Percentiles rank a stretch among this genome's conserved stretches.
Evolutionary conservation across 2,888 invertebrate genomes (phyloP).

Genomic region (Lasius platythorax): DNA sequence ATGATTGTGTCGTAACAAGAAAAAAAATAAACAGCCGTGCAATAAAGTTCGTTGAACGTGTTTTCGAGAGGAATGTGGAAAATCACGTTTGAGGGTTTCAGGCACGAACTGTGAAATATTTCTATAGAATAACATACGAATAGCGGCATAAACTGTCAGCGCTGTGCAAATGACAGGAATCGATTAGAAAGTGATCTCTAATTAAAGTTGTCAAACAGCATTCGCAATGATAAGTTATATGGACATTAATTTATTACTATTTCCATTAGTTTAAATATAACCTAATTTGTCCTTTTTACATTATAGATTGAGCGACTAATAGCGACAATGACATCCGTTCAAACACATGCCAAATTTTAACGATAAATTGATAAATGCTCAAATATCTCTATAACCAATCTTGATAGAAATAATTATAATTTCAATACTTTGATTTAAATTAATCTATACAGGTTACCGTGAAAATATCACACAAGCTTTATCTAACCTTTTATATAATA

Average conservation of each 20-base stretch:
- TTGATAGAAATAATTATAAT: slow-evolving; percentile 26
- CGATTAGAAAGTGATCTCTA: slow-evolving; percentile 45
- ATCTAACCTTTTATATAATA: neutral
- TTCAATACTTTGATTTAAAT: neutral
- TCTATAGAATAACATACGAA: slow-evolving; percentile 34
- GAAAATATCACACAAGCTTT: slow-evolving; percentile 16
- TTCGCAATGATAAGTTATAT: slow-evolving; percentile 27
- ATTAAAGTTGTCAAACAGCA: slow-evolving; percentile 41
- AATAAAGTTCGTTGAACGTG: slow-evolving; percentile 59
- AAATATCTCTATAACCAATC: neutral
- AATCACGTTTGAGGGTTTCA: slow-evolving; percentile 70
- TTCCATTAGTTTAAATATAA: neutral
- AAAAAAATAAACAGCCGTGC: slow-evolving; percentile 38
- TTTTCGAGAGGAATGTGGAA: slow-evolving; percentile 33
- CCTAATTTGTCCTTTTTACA: neutral
- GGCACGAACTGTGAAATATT: slow-evolving; percentile 57
- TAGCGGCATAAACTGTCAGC: slow-evolving; percentile 26
- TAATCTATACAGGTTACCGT: neutral
- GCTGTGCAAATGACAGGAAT: slow-evolving; percentile 28
- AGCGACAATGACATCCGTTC: neutral
- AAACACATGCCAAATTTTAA: neutral
- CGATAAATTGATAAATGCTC: slow-evolving; percentile 4
- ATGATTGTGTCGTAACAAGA: slow-evolving; percentile 26
- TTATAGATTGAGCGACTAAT: neutral
- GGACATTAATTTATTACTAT: neutral